Evolutionary conservation across 2,888 invertebrate genomes (phyloP).

Genomic region (Cephus pygmeus): DNA sequence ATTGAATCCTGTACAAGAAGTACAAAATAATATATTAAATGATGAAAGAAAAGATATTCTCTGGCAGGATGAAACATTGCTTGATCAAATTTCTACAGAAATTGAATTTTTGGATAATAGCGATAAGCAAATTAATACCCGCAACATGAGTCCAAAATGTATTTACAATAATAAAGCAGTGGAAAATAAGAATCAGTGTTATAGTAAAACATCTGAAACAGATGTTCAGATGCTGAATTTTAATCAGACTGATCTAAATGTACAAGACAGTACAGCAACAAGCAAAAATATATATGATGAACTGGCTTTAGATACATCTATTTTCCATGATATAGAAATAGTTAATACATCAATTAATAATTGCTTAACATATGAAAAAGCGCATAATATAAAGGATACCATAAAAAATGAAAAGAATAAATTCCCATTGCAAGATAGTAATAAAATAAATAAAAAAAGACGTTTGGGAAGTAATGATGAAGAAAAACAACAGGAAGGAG

Average conservation of each 20-base stretch:
- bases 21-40: not conserved
- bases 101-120: not conserved
- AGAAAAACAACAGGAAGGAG: slow-evolving; percentile 9
- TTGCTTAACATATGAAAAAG: not conserved
- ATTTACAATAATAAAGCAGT: slow-evolving; percentile 15
- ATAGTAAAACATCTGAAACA: not conserved
- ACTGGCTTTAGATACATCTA: not conserved
- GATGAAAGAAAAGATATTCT: not conserved
- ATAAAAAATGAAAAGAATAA: not conserved
- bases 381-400: not conserved
- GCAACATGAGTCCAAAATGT: slow-evolving; percentile 16
- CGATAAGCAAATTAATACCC: not conserved
- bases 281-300: not conserved
- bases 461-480: not conserved
- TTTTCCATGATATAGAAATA: not conserved
- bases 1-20: not conserved
- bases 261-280: not conserved
- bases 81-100: not conserved
- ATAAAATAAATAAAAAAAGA: not conserved
- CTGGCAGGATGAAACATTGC: slow-evolving; percentile 7
- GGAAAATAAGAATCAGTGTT: not conserved
- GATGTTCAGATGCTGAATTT: not conserved
- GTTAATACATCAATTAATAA: not conserved
- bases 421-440: not conserved
- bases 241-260: not conserved